Evolutionary conservation across 1,140 invertebrate species (phyloP).

Genomic region (Lordiphosa mommai): DNA sequence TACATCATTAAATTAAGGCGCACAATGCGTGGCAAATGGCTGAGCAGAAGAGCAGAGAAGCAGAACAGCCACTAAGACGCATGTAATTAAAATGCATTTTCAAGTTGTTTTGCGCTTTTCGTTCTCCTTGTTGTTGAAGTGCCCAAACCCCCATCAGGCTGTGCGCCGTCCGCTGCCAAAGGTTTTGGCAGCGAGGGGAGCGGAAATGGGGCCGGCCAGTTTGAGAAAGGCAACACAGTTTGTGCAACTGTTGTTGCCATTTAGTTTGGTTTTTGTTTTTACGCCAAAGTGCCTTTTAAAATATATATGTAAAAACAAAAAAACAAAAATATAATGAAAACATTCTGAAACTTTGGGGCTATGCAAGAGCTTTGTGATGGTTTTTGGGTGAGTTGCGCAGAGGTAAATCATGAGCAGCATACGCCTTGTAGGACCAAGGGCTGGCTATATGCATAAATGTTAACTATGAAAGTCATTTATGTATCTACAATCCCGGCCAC

Average conservation of each 20-base stretch:
- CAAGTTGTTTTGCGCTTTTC: conserved; percentile 50
- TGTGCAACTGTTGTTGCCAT: conserved; percentile 57
- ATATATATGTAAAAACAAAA: conserved; percentile 10
- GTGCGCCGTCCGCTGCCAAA: not conserved
- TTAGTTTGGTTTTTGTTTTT: conserved; percentile 48
- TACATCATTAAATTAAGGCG: conserved; percentile 50
- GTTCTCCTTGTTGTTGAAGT: conserved; percentile 24
- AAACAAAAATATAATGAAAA: conserved; percentile 29
- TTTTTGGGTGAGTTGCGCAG: too few relatives aligned
- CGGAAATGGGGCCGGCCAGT: not conserved
- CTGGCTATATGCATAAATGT: too few relatives aligned
- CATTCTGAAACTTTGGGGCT: not conserved
- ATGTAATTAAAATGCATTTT: conserved; percentile 71
- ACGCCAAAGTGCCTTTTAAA: conserved; percentile 45
- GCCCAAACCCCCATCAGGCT: not conserved
- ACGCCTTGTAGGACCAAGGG: too few relatives aligned
- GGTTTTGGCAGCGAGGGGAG: conserved; percentile 4
- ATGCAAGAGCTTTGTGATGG: too few relatives aligned
- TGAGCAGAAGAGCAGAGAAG: not conserved
- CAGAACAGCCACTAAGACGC: conserved; percentile 31
- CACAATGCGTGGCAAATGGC: conserved; percentile 14
- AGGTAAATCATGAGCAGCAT: too few relatives aligned
- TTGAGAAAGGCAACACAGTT: conserved; percentile 16
- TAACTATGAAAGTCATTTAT: too few relatives aligned
- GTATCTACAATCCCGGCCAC: too few relatives aligned